A percentile compares a stretch with the other conserved stretches of the same genome.
phyloP scores from a whole-genome alignment of 2,113 vertebrate species.

The Sula dactylatra region DNA sequence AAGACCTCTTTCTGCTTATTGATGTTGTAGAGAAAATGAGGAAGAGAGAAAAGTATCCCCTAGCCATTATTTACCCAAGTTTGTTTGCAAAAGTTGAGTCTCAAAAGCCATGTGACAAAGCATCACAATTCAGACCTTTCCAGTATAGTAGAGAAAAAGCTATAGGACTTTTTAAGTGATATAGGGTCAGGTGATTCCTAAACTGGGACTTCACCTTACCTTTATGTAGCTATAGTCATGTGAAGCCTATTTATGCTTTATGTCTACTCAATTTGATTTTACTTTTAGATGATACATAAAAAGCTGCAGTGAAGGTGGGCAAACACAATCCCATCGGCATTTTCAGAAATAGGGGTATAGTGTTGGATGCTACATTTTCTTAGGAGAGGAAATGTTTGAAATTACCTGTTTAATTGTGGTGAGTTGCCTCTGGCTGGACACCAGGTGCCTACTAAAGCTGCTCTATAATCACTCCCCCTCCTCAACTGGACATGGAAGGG shows the following conservation, averaged over 20 bases:
- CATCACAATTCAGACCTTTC: not conserved
- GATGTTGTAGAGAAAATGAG: not conserved
- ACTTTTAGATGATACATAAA: not conserved
- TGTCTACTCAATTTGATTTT: not conserved
- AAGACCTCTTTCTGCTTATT: not conserved
- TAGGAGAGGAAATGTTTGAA: not conserved
- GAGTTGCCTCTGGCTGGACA: not conserved
- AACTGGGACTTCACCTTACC: not conserved
- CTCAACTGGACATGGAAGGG: not conserved
- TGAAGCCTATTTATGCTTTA: not conserved
- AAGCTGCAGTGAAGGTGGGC: not conserved
- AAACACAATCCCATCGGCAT: not conserved
- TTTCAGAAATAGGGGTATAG: not conserved
- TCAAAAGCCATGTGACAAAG: not conserved
- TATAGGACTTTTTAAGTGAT: not conserved
- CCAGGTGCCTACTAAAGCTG: not conserved
- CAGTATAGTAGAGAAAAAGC: not conserved
- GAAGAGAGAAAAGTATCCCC: not conserved
- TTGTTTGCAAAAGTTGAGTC: not conserved
- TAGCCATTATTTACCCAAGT: not conserved
- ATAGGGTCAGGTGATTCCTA: not conserved
- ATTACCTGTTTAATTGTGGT: not conserved
- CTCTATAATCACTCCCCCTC: not conserved
- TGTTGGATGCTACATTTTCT: not conserved
- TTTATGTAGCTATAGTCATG: not conserved